Conservation (phyloP, 2,797 vertebrate species). For the Hyperoplus lanceolatus region DNA sequence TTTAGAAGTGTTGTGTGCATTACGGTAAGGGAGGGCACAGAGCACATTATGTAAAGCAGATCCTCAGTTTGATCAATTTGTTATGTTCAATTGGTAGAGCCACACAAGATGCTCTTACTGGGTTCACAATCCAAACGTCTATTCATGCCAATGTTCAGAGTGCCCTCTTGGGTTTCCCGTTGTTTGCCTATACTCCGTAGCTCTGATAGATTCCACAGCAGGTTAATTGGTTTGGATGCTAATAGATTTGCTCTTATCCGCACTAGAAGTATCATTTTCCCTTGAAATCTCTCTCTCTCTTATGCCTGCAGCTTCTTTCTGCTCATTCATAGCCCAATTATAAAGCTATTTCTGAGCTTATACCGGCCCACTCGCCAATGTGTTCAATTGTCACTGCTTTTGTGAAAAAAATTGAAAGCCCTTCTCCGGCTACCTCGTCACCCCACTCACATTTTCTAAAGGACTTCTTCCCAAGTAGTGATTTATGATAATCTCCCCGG, state of each 20-base stretch:
- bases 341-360: constrained; percentile 17
- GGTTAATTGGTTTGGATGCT: constrained; percentile 68
- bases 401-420: constrained; percentile 44
- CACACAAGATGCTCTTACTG: constrained; percentile 4
- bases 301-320: constrained; percentile 54
- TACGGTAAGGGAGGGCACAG: neutral
- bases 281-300: constrained; percentile 28
- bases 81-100: constrained; percentile 19
- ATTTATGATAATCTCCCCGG: constrained; percentile 23
- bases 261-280: constrained; percentile 32
- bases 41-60: constrained; percentile 28
- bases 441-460: constrained; percentile 25
- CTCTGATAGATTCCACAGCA: constrained; percentile 59
- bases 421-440: constrained; percentile 54
- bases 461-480: constrained; percentile 15
- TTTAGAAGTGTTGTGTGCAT: neutral
- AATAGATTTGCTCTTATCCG: constrained; percentile 68
- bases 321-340: constrained; percentile 51
- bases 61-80: constrained; percentile 28
- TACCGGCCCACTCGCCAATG: neutral
- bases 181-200: constrained; percentile 48
- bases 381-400: constrained; percentile 43
- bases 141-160: constrained; percentile 30
- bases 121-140: constrained; percentile 1
- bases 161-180: constrained; percentile 31